Base-by-base conservation (phyloP, 2,797 vertebrate species). In the Myiotriccus ornatus region DNA sequence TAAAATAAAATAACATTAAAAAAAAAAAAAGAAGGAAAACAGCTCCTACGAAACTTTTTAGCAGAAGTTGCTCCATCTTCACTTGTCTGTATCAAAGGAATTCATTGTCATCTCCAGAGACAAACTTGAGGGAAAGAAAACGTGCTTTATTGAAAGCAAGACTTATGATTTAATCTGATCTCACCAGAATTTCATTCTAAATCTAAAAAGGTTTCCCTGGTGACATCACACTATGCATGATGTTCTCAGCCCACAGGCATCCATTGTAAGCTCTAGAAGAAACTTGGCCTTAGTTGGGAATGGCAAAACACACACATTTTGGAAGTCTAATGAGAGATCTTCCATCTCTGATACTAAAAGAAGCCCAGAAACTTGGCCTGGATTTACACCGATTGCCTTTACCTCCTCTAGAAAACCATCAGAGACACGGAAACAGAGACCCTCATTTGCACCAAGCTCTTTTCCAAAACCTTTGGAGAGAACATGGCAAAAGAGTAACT, bases 141-240 rank as follows among this genome's bases (percentile, higher is more conserved):
- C 5, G 15, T 78, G 59, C 77, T 94, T 86, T 87, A 95, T 86
- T 95, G 93, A 88, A 84, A 84, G 59, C 57, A 81, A 46, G 62
- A 53, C 34, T 10, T 64, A 87, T 92, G 94, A 96, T 94, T 94
- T 95, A 89, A 94, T 96, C 76, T 94, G 91, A 94, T 57, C 80
- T 92, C 94, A 95, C 50, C 62, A 82, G 91, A 79, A 74, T 85
- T 92, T 93, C 65, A 79, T 81, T 83, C 84, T 90, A 43, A 80
- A 77, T 69, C 60, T 64, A 85, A 4, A 63, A 92, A 94, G 84
- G 90, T 64, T 94, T 70, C 85, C 85, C 91, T 96, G 80, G 89
- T 96, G 94, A 93, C 87, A 96, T 91, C 86, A 95, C 71, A 80
- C 35, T 91, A 63, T 34, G 87, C 13, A 0, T 87, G 92, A n/a